phyloP scores from a whole-genome alignment of 2,888 invertebrate genomes.

The Schrankia costaestrigalis region DNA sequence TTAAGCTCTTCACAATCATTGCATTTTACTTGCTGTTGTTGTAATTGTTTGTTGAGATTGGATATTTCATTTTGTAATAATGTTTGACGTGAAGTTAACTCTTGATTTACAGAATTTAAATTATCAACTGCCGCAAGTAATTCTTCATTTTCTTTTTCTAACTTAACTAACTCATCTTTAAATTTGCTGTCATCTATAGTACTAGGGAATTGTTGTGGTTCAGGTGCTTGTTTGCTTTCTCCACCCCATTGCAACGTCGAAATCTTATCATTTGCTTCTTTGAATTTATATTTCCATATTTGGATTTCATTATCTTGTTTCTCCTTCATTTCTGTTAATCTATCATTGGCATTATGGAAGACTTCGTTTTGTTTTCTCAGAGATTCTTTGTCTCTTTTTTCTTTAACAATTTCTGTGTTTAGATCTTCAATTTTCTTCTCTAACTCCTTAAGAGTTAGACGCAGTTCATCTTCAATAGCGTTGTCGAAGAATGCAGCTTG shows the following conservation, averaged over 20 bases:
- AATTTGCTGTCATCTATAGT: slow-evolving; percentile 28
- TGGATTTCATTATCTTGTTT: slow-evolving; percentile 88
- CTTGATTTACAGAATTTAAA: slow-evolving; percentile 54
- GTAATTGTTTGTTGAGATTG: slow-evolving; percentile 48
- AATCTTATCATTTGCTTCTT: slow-evolving; percentile 85
- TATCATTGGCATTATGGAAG: slow-evolving; percentile 87
- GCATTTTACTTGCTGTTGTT: slow-evolving; percentile 34
- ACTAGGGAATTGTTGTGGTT: slow-evolving; percentile 20
- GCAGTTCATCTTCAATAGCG: slow-evolving; percentile 91
- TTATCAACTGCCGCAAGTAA: slow-evolving; percentile 58
- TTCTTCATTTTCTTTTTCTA: slow-evolving; percentile 74
- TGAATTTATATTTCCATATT: slow-evolving; percentile 85
- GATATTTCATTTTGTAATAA: slow-evolving; percentile 51
- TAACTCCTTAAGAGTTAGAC: slow-evolving; percentile 82
- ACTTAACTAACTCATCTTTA: slow-evolving; percentile 55
- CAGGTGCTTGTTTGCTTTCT: slow-evolving; percentile 44
- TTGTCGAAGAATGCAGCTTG: slow-evolving; percentile 85
- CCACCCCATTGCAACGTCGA: slow-evolving; percentile 62
- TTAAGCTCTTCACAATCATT: slow-evolving; percentile 45
- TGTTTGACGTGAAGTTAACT: slow-evolving; percentile 42
- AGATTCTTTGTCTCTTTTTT: slow-evolving; percentile 84
- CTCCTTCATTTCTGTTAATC: slow-evolving; percentile 89
- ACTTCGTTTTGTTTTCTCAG: slow-evolving; percentile 86
- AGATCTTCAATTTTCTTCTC: slow-evolving; percentile 84
- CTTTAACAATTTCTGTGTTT: slow-evolving; percentile 79